Evolutionary conservation across 2,113 vertebrate species (phyloP).

Genomic region (Chloebia gouldiae): DNA sequence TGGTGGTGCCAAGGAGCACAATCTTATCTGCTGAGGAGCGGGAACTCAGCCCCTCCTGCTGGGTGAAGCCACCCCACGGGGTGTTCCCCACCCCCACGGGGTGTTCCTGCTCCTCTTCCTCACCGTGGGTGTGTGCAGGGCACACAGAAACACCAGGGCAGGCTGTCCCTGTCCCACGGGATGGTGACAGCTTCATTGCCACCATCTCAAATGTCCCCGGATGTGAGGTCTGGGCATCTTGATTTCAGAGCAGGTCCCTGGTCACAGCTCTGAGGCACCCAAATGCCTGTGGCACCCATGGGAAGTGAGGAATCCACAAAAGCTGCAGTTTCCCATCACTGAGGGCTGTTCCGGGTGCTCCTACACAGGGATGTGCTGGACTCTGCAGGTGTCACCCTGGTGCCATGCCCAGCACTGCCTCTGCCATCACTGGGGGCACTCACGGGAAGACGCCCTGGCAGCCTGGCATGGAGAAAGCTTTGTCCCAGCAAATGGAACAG

Average conservation of each 20-base stretch:
- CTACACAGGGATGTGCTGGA: too few relatives aligned
- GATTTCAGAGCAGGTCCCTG: neutral
- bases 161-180: accelerated
- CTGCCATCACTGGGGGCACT: neutral
- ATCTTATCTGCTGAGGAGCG: neutral
- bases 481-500: neutral
- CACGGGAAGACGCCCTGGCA: neutral
- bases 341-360: neutral
- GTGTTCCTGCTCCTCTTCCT: neutral
- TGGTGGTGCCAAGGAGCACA: neutral
- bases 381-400: neutral
- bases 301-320: accelerated
- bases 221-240: neutral
- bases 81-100: neutral
- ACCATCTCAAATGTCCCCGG: neutral
- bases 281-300: neutral
- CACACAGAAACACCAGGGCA: neutral
- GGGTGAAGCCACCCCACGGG: neutral
- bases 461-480: neutral
- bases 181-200: too few relatives aligned
- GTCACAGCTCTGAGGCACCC: neutral
- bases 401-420: neutral
- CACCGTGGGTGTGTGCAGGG: accelerated
- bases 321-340: neutral
- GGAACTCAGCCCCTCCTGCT: neutral